These are phyloP conservation scores for Nomada ruficornis DNA, from an alignment of 2,888 invertebrate species.

Conservation along the genomic window DNA sequence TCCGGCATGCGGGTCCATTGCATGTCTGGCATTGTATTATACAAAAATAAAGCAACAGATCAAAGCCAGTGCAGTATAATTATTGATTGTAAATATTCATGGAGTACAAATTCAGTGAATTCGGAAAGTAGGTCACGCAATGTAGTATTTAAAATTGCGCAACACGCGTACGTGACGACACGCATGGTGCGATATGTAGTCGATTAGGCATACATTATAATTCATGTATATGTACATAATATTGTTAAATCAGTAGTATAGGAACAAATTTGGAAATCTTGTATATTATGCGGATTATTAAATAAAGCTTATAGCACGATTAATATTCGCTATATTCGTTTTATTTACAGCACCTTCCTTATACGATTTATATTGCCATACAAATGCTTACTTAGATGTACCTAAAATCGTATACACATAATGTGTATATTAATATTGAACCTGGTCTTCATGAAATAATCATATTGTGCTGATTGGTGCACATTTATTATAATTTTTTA, in stretches of 20 bases:
- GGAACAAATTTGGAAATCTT: neutral
- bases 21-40: constrained; percentile 4
- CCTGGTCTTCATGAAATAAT: constrained; percentile 23
- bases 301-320: constrained; percentile 7
- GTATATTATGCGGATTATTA: constrained; percentile 6
- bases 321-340: constrained; percentile 41
- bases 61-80: neutral
- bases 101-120: constrained; percentile 24
- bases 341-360: constrained; percentile 72
- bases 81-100: constrained; percentile 23
- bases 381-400: constrained; percentile 54
- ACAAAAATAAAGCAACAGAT: neutral
- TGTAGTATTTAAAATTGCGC: constrained; percentile 10
- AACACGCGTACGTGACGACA: constrained; percentile 63
- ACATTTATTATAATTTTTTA: constrained; percentile 9
- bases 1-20: constrained; percentile 1
- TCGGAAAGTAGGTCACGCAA: constrained; percentile 34
- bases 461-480: neutral
- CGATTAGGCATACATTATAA: neutral
- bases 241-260: no score
- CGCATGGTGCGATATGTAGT: constrained; percentile 46
- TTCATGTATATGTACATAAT: neutral
- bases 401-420: constrained; percentile 26
- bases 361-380: constrained; percentile 53
- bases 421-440: constrained; percentile 22